These are phyloP conservation scores for Oscheius onirici DNA, from an alignment of 2,888 invertebrate species.

Conservation along the genomic window DNA sequence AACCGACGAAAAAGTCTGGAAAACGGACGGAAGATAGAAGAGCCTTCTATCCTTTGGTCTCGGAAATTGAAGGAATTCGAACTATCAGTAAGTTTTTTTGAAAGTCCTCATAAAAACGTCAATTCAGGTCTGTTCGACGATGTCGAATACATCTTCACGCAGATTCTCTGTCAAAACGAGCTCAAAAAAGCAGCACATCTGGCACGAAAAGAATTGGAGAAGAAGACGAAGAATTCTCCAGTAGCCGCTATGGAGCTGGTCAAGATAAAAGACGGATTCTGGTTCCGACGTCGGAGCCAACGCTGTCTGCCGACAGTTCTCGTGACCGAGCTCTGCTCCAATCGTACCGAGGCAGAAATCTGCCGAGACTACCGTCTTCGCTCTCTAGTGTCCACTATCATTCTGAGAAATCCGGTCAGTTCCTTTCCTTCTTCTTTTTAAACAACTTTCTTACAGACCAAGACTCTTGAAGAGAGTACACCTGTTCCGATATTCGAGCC, in stretches of 20 bases:
- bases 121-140: not conserved
- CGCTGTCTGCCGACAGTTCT: slow-evolving; percentile 15
- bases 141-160: not conserved
- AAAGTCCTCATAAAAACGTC: not conserved
- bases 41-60: too few species aligned
- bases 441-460: too few species aligned
- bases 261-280: not conserved
- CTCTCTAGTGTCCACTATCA: not conserved
- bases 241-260: not conserved
- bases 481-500: not conserved
- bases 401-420: slow-evolving; percentile 7
- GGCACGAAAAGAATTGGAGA: not conserved
- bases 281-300: slow-evolving; percentile 20
- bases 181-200: not conserved
- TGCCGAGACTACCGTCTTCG: not conserved
- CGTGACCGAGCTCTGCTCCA: slow-evolving; percentile 21
- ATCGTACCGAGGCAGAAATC: slow-evolving; percentile 16
- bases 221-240: not conserved
- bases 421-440: not conserved
- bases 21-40: too few species aligned
- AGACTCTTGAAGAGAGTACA: too few species aligned
- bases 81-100: not conserved
- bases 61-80: too few species aligned
- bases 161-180: not conserved
- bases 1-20: not conserved